Percentiles rank a stretch among this genome's conserved stretches.
Conservation (phyloP, 2,797 vertebrate genomes). For the Phrynocephalus forsythii region DNA sequence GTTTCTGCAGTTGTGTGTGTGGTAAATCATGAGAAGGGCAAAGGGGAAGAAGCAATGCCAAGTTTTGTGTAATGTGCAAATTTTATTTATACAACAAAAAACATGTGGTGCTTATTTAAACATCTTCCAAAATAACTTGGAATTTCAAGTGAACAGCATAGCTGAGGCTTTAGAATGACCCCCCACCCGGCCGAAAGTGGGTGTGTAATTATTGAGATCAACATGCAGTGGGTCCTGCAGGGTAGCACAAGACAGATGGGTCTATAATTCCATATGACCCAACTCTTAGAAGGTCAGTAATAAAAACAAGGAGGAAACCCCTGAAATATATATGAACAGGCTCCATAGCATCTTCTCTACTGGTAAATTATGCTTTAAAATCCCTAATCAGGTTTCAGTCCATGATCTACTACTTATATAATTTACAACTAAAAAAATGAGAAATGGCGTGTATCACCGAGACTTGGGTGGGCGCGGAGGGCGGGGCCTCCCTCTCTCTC, state of each 20-base stretch:
- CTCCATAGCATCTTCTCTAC: too few relatives aligned
- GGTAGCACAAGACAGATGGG: neutral
- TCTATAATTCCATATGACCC: too few relatives aligned
- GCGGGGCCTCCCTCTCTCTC: too few relatives aligned
- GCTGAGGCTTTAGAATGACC: neutral
- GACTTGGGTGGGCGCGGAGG: too few relatives aligned
- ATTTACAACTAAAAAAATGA: too few relatives aligned
- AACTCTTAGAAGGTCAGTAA: too few relatives aligned
- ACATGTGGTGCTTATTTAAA: neutral
- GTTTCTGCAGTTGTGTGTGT: slow-evolving; percentile 17
- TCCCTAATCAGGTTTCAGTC: too few relatives aligned
- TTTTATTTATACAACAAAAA: neutral
- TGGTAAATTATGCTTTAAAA: too few relatives aligned
- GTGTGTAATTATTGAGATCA: neutral
- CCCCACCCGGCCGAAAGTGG: neutral
- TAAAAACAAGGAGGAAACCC: too few relatives aligned
- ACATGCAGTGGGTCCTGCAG: neutral
- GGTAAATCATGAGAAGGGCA: neutral
- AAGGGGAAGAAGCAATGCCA: neutral
- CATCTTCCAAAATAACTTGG: neutral
- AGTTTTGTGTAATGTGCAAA: neutral
- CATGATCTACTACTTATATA: too few relatives aligned
- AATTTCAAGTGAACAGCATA: neutral
- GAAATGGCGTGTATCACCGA: too few relatives aligned
- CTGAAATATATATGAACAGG: too few relatives aligned